phyloP scores from a whole-genome alignment of 2,888 invertebrate genomes.

The Cataglyphis albicans region DNA sequence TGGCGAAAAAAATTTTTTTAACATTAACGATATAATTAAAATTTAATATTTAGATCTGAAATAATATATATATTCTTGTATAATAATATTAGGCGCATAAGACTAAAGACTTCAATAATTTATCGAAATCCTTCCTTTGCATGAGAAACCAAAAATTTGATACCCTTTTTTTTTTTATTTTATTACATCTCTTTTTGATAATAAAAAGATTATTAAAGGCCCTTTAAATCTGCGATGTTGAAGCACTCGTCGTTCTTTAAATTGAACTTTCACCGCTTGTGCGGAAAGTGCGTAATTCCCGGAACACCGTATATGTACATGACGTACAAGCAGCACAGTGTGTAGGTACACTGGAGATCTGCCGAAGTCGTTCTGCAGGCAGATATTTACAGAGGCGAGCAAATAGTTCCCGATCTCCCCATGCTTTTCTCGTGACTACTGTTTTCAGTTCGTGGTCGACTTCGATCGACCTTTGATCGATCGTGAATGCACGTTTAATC shows the following conservation, averaged over 20 bases:
- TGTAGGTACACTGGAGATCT: conserved; percentile 47
- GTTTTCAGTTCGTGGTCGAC: conserved; percentile 79
- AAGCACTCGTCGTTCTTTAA: not conserved
- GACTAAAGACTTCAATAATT: not conserved
- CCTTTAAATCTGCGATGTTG: not conserved
- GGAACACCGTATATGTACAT: conserved; percentile 39
- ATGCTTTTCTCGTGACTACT: conserved; percentile 77
- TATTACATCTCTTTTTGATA: not conserved
- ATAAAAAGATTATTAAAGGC: not conserved
- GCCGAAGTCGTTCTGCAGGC: conserved; percentile 73
- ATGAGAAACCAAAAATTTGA: not conserved
- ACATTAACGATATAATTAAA: not conserved
- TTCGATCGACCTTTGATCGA: conserved; percentile 81
- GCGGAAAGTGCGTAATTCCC: conserved; percentile 3
- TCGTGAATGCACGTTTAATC: conserved; percentile 79
- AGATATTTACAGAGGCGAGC: conserved; percentile 81
- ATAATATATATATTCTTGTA: not conserved
- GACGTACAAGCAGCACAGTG: conserved; percentile 19
- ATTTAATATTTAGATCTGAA: not conserved
- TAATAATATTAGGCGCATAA: not conserved
- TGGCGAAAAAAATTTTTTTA: not conserved
- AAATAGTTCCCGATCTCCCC: conserved; percentile 77
- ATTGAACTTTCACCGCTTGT: not conserved
- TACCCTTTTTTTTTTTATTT: not conserved
- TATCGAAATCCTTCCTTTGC: not conserved